These are phyloP conservation scores for Motacilla alba DNA, from an alignment of 2,113 vertebrate genomes.

Conservation along the genomic window DNA sequence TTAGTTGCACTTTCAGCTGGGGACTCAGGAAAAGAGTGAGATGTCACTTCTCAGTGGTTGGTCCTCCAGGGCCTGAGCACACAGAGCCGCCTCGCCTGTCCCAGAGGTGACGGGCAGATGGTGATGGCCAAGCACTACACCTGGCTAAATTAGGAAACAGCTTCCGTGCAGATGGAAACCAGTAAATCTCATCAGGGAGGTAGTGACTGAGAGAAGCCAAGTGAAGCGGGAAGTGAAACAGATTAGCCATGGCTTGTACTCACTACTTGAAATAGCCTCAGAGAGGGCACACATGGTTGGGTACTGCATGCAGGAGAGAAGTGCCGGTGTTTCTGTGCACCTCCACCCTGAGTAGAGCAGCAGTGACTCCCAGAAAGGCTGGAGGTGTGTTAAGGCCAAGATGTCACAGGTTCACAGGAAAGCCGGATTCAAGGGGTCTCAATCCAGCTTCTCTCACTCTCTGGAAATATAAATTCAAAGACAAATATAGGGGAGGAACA, in stretches of 20 bases:
- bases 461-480: neutral
- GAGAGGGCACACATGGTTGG: neutral
- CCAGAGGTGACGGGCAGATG: neutral
- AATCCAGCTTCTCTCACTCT: neutral
- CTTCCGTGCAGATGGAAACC: neutral
- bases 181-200: neutral
- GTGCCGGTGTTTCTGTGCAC: neutral
- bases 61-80: neutral
- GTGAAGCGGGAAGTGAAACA: neutral
- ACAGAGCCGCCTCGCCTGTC: accelerated
- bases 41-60: neutral
- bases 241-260: neutral
- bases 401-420: neutral
- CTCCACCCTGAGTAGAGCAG: neutral
- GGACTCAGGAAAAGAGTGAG: neutral
- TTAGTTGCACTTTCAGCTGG: neutral
- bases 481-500: neutral
- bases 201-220: neutral
- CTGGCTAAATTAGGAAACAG: neutral
- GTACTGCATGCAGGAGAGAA: neutral
- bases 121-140: neutral
- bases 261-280: neutral
- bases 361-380: neutral
- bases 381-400: neutral
- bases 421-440: neutral